Conservation (phyloP, 2,888 invertebrate species). For the Heteromurus nitidus region DNA sequence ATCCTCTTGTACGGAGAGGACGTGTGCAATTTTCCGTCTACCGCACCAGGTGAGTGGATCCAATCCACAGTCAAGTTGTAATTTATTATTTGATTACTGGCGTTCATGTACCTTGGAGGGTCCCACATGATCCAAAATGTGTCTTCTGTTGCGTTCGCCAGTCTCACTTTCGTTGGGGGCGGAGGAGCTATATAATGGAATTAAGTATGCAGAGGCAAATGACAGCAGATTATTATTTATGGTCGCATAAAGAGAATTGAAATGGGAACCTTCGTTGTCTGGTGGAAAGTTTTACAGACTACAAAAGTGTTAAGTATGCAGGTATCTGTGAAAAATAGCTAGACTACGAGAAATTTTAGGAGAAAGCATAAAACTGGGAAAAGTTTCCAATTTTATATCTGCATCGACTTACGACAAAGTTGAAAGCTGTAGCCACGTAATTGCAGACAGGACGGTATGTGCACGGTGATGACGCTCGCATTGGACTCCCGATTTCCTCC, state of each 20-base stretch:
- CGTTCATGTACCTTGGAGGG: constrained; percentile 47
- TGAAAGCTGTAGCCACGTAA: constrained; percentile 55
- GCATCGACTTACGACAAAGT: constrained; percentile 65
- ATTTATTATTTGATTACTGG: constrained; percentile 36
- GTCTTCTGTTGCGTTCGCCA: constrained; percentile 42
- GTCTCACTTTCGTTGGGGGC: constrained; percentile 42
- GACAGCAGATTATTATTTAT: not conserved
- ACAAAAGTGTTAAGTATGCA: too few relatives aligned
- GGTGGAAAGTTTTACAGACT: not conserved
- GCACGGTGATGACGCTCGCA: not conserved
- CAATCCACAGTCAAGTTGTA: constrained; percentile 62
- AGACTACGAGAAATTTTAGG: not conserved
- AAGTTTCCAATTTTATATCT: not conserved
- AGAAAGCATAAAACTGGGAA: not conserved
- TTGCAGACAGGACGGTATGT: constrained; percentile 62
- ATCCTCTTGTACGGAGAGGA: not conserved
- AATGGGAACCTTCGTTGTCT: too few relatives aligned
- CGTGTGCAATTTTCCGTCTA: constrained; percentile 1
- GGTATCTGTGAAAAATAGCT: not conserved
- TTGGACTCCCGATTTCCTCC: constrained; percentile 27
- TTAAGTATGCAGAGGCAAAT: too few relatives aligned
- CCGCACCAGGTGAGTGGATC: constrained; percentile 7
- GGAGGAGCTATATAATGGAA: constrained; percentile 61
- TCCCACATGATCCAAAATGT: constrained; percentile 63
- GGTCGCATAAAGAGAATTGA: not conserved